Evolutionary conservation across 2,888 invertebrate genomes (phyloP).

Genomic region (Buathra laborator): DNA sequence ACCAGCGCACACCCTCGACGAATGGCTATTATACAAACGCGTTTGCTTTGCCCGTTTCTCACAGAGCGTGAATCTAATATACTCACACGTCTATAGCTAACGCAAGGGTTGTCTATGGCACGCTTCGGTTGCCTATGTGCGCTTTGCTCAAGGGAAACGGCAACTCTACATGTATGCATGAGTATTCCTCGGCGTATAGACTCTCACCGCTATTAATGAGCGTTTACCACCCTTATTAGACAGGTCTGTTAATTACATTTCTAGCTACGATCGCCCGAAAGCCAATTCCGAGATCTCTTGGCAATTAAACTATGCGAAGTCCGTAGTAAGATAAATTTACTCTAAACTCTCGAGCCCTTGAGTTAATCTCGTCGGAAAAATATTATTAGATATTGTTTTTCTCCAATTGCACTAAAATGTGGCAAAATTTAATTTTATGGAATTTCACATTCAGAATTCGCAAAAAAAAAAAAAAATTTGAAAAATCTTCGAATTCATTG

Average conservation of each 20-base stretch:
- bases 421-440: no score
- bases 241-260: conserved; percentile 59
- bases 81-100: conserved; percentile 22
- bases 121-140: conserved; percentile 24
- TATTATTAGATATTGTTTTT: no score
- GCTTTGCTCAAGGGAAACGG: conserved; percentile 53
- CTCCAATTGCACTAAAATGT: no score
- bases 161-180: conserved; percentile 15
- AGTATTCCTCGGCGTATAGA: conserved; percentile 26
- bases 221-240: conserved; percentile 54
- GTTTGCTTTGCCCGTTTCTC: conserved; percentile 59
- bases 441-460: no score
- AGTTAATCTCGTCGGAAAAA: no score
- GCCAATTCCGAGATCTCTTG: conserved; percentile 23
- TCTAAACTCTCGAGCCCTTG: neutral
- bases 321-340: conserved; percentile 14
- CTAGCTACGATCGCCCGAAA: conserved; percentile 14
- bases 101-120: no score
- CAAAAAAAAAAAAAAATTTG: no score
- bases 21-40: conserved; percentile 47
- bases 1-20: conserved; percentile 8
- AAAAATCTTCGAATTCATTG: no score
- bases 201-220: conserved; percentile 56
- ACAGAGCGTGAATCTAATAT: conserved; percentile 66
- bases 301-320: conserved; percentile 15